Evolutionary conservation across 2,113 vertebrate genomes (phyloP).

Genomic region (Holacanthus passer): DNA sequence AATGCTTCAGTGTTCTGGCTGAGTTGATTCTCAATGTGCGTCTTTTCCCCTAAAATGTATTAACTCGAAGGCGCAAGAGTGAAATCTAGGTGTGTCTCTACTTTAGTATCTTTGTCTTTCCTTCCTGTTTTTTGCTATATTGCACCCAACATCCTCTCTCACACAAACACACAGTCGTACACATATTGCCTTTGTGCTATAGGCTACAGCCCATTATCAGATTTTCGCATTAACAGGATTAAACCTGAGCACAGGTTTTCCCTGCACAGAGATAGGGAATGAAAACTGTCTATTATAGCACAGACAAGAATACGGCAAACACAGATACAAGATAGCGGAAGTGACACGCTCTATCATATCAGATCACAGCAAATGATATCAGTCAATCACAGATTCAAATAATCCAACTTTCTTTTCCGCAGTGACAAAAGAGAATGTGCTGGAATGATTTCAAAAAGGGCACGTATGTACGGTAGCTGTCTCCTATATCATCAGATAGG

Average conservation of each 20-base stretch:
- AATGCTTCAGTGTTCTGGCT: background rate
- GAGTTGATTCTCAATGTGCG: background rate
- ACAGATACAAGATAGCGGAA: conserved; percentile 59
- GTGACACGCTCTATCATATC: conserved; percentile 63
- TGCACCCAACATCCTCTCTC: background rate
- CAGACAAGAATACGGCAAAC: conserved; percentile 55
- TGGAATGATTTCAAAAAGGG: conserved; percentile 37
- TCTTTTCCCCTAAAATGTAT: background rate
- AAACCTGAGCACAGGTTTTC: conserved; percentile 67
- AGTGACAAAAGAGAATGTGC: conserved; percentile 31
- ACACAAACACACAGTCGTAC: conserved; percentile 34
- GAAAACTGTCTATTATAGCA: conserved; percentile 71
- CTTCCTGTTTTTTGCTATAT: background rate
- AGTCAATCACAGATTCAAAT: conserved; percentile 59
- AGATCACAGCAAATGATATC: conserved; percentile 64
- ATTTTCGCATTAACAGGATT: conserved; percentile 78
- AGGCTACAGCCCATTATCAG: conserved; percentile 69
- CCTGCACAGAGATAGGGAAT: conserved; percentile 60
- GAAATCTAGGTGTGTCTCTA: background rate
- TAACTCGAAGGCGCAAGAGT: background rate
- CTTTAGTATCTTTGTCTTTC: background rate
- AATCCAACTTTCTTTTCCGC: conserved; percentile 31
- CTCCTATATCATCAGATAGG: conserved; percentile 41
- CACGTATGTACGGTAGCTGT: conserved; percentile 23
- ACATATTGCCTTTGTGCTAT: conserved; percentile 51